A percentile compares a stretch with the other conserved stretches of the same genome.
Conservation (phyloP, 1,140 invertebrate species). For the Aphaenogaster rudis region DNA sequence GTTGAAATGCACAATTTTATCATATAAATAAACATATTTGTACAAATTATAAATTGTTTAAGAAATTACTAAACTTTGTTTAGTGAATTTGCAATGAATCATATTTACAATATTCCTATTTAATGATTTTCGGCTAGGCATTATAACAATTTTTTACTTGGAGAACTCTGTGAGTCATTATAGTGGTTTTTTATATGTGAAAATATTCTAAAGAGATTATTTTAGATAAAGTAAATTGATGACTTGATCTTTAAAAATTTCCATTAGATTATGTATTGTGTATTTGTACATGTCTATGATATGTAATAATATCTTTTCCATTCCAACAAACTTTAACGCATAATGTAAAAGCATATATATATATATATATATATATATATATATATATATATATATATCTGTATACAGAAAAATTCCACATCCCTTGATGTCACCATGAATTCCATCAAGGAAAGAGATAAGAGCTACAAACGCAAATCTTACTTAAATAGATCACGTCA, state of each 20-base stretch:
- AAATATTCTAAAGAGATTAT: background rate
- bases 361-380: slow-evolving; percentile 11
- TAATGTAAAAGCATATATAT: slow-evolving; percentile 24
- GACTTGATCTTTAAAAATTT: background rate
- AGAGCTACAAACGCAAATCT: slow-evolving; percentile 90
- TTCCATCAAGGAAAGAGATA: slow-evolving; percentile 87
- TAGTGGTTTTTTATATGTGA: background rate
- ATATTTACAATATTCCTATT: background rate
- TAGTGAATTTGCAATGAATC: background rate
- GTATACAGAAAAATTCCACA: slow-evolving; percentile 74
- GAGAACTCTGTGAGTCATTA: background rate
- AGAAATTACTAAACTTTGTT: background rate
- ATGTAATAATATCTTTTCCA: background rate
- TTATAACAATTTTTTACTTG: background rate
- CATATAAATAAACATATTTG: background rate
- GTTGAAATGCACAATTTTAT: background rate
- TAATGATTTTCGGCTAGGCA: background rate
- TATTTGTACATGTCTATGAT: background rate
- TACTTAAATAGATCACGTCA: slow-evolving; percentile 89
- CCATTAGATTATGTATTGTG: background rate
- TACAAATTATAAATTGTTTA: background rate
- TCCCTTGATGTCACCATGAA: slow-evolving; percentile 72
- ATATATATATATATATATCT: slow-evolving; percentile 27
- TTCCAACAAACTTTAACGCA: background rate
- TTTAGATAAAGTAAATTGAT: background rate